A percentile compares a stretch with the other conserved stretches of the same genome.
Evolutionary conservation across 2,888 invertebrate species (phyloP).

Genomic region (Aplocera efformata): DNA sequence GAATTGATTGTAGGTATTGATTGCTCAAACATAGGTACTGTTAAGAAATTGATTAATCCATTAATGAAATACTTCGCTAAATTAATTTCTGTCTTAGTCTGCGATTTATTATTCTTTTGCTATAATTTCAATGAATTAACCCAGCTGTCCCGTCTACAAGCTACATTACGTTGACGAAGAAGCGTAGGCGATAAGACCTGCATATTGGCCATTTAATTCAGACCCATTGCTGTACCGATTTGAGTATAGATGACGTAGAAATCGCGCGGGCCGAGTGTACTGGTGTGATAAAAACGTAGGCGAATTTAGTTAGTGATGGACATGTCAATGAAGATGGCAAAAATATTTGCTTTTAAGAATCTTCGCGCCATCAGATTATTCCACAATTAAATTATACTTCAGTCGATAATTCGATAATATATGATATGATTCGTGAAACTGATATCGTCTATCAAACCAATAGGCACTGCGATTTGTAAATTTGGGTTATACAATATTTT

Average conservation of each 20-base stretch:
- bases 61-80: no score
- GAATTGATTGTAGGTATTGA: no score
- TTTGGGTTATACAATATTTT: no score
- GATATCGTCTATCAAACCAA: no score
- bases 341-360: slow-evolving; percentile 16
- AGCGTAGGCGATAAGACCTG: slow-evolving; percentile 58
- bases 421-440: no score
- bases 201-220: slow-evolving; percentile 36
- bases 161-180: slow-evolving; percentile 11
- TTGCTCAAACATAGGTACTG: no score
- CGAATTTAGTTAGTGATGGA: slow-evolving; percentile 49
- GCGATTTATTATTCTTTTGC: background rate
- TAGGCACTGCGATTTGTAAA: no score
- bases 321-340: slow-evolving; percentile 37
- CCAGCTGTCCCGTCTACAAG: slow-evolving; percentile 6
- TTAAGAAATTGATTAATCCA: no score
- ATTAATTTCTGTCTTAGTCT: no score
- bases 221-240: slow-evolving; percentile 37
- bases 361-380: no score
- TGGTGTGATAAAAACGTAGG: slow-evolving; percentile 53
- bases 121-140: background rate
- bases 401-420: no score
- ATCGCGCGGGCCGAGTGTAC: slow-evolving; percentile 34
- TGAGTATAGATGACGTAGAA: slow-evolving; percentile 19
- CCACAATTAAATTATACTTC: no score